Percentiles rank a stretch among this genome's conserved stretches.
Conservation (phyloP, 2,113 vertebrate genomes). For the Atherinomorus stipes region DNA sequence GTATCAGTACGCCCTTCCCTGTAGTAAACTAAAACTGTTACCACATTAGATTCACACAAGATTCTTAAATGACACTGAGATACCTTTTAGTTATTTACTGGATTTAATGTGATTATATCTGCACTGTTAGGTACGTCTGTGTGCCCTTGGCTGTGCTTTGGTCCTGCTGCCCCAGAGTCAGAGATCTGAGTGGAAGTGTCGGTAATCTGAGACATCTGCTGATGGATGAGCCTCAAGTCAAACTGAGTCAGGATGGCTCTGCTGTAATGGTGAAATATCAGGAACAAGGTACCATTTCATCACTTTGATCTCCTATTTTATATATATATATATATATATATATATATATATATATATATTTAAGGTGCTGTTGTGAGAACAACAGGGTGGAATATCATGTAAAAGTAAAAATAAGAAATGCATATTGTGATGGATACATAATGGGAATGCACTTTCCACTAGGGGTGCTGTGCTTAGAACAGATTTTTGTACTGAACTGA, state of each 20-base stretch:
- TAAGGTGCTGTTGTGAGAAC: too few species aligned
- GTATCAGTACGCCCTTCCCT: too few species aligned
- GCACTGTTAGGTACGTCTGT: conserved; percentile 62
- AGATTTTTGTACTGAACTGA: too few species aligned
- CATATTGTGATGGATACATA: too few species aligned
- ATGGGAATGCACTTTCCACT: too few species aligned
- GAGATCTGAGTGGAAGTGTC: conserved; percentile 81
- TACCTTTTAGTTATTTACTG: not conserved
- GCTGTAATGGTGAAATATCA: conserved; percentile 75
- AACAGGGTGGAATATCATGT: too few species aligned
- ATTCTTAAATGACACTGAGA: not conserved
- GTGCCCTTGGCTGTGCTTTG: conserved; percentile 87
- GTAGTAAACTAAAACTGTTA: not conserved
- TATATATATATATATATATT: too few species aligned
- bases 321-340: too few species aligned
- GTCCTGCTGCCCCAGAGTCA: conserved; percentile 82
- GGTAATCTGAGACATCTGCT: conserved; percentile 79
- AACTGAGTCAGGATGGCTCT: conserved; percentile 81
- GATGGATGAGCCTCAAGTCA: conserved; percentile 66
- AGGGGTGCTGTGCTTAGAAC: too few species aligned
- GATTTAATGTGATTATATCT: not conserved
- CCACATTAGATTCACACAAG: too few species aligned
- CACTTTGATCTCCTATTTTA: not conserved
- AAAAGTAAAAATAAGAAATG: too few species aligned
- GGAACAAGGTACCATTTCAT: conserved; percentile 43